Evolutionary conservation across 1,140 invertebrate genomes (phyloP), one percentile per base, ranked within the genome.

Genomic region (Phymastichus coffea): DNA sequence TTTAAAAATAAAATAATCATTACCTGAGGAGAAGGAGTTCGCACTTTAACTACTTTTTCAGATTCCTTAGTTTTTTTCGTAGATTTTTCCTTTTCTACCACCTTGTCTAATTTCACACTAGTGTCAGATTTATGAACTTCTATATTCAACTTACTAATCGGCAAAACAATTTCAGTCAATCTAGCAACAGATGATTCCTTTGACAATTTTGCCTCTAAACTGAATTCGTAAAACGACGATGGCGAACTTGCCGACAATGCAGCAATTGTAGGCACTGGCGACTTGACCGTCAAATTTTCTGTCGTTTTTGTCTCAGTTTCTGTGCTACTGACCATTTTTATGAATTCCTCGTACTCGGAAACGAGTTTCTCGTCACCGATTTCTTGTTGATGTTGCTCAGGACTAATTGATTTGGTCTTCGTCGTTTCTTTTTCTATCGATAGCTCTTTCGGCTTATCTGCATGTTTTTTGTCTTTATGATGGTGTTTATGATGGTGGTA

Each of bases 311-410:
- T 47, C 0, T 48, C 10, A 8, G 40, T 38, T 9, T 62, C 57
- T 9, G 35, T 26, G 14, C 46, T 49, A 26, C 28, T 54, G 0
- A 80, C 76, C 71, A 79, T 80, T 53, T 79, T 79, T 67, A 80
- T 79, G 17, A 80, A 80, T 46, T 80, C 74, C 43, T 80, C 78
- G 26, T 80, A 80, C 38, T 79, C 78, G 0, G 78, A 80, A 0
- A 68, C 75, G 26, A 80, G 63, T 41, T 79, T 79, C 30, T 78
- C 74, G 15, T 72, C 66, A 20, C 70, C 65, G 10, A 46, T 9
- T 48, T 51, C 19, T 9, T 10, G 2, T 49, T 19, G 43, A 15
- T 15, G 61, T 8, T 64, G 53, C 25, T 33, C 30, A 10, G 17
- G 4, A 47, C 23, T 47, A 47, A 22, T 47, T 47, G 14, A 8